Evolutionary conservation across 2,888 invertebrate genomes (phyloP).

Genomic region (Brachycybe producta): DNA sequence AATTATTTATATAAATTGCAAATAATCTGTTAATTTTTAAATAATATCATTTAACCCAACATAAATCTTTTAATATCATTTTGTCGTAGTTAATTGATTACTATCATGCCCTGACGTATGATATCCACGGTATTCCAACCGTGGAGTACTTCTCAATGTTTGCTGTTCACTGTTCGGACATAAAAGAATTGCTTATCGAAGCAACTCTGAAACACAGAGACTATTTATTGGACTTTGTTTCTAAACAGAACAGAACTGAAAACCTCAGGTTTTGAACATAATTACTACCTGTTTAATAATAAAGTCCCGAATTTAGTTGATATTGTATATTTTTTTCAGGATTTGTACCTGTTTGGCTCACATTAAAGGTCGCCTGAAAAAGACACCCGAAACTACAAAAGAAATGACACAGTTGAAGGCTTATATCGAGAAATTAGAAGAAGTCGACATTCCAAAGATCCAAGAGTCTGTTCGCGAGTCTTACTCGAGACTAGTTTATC

Average conservation of each 20-base stretch:
- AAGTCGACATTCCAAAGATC: background rate
- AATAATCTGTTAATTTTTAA: no score
- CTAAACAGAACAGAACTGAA: background rate
- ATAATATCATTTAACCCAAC: no score
- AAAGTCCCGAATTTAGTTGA: background rate
- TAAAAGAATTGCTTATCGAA: background rate
- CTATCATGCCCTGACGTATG: conserved; percentile 3
- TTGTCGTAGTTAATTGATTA: background rate
- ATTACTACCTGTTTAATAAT: background rate
- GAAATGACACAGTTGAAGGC: conserved; percentile 5
- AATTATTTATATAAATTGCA: no score
- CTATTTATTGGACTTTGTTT: background rate
- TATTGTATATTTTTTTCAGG: conserved; percentile 1
- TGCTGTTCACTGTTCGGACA: background rate
- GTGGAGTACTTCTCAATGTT: conserved; percentile 4
- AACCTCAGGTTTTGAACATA: conserved; percentile 1
- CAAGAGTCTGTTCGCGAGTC: conserved; percentile 11
- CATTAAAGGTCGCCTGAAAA: conserved; percentile 6
- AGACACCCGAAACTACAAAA: background rate
- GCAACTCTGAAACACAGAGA: background rate
- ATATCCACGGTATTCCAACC: background rate
- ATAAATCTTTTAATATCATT: conserved; percentile 1
- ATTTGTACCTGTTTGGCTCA: conserved; percentile 2
- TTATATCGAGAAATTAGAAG: conserved; percentile 2
- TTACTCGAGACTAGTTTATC: conserved; percentile 22